These are phyloP conservation scores for Thryonomys swinderianus DNA, from an alignment of 2,113 vertebrate genomes.

Conservation along the genomic window DNA sequence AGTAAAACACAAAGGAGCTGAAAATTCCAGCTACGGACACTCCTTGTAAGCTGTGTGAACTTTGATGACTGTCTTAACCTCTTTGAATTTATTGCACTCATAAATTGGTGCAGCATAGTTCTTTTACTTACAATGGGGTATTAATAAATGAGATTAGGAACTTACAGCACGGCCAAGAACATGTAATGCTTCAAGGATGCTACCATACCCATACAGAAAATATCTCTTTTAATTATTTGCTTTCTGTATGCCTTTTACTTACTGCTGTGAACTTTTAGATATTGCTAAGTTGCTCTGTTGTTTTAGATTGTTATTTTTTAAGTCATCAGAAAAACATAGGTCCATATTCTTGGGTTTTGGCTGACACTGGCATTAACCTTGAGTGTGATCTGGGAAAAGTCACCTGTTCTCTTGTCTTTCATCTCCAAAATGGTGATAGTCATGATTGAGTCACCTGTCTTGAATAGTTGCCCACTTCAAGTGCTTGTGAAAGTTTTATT, in stretches of 20 bases:
- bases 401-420: not conserved
- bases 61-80: not conserved
- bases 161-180: not conserved
- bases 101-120: not conserved
- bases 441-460: not conserved
- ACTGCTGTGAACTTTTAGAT: not conserved
- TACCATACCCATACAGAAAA: not conserved
- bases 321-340: not conserved
- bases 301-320: constrained; percentile 7
- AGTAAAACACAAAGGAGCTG: not conserved
- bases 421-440: not conserved
- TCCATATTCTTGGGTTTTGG: not conserved
- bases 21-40: not conserved
- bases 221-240: not conserved
- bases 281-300: not conserved
- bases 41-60: not conserved
- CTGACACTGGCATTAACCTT: not conserved
- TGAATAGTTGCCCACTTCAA: not conserved
- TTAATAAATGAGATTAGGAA: not conserved
- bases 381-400: not conserved
- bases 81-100: not conserved
- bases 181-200: not conserved
- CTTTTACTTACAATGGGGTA: not conserved
- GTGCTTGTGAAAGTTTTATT: not conserved
- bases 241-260: not conserved